A percentile compares a stretch with the other conserved stretches of the same genome.
These are phyloP conservation scores for Oedothorax gibbosus DNA, from an alignment of 1,140 invertebrate species.

Conservation along the genomic window DNA sequence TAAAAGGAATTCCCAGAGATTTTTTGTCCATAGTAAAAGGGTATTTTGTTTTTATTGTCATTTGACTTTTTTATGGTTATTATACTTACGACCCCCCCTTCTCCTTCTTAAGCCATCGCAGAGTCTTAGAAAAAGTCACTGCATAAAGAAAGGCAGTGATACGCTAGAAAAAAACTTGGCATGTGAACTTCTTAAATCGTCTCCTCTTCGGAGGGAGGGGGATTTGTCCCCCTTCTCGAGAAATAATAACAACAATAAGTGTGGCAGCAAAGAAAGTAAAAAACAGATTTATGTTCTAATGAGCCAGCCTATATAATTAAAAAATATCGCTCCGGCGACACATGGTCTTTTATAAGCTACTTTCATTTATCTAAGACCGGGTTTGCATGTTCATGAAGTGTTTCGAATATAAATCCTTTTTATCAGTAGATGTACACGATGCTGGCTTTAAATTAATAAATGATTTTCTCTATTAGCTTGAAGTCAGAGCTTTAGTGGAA, in stretches of 20 bases:
- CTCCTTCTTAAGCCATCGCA: constrained; percentile 39
- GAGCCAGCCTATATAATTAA: constrained; percentile 42
- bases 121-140: constrained; percentile 39
- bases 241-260: constrained; percentile 36
- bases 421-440: too few relatives aligned
- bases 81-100: constrained; percentile 33
- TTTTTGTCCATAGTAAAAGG: constrained; percentile 15
- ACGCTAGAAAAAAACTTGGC: constrained; percentile 33
- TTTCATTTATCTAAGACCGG: constrained; percentile 18
- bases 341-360: constrained; percentile 10
- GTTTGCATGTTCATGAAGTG: neutral
- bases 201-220: constrained; percentile 12
- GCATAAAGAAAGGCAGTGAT: constrained; percentile 12
- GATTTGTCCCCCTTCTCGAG: neutral
- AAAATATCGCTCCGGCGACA: constrained; percentile 42
- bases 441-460: too few relatives aligned
- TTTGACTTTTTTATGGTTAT: constrained; percentile 40
- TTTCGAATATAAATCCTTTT: too few relatives aligned
- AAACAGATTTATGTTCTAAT: constrained; percentile 50
- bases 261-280: constrained; percentile 10
- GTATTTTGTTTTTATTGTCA: constrained; percentile 28
- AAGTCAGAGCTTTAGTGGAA: too few relatives aligned
- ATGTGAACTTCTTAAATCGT: constrained; percentile 46
- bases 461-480: too few relatives aligned
- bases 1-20: constrained; percentile 32